phyloP scores from a whole-genome alignment of 2,113 vertebrate genomes.

The Scomber japonicus region DNA sequence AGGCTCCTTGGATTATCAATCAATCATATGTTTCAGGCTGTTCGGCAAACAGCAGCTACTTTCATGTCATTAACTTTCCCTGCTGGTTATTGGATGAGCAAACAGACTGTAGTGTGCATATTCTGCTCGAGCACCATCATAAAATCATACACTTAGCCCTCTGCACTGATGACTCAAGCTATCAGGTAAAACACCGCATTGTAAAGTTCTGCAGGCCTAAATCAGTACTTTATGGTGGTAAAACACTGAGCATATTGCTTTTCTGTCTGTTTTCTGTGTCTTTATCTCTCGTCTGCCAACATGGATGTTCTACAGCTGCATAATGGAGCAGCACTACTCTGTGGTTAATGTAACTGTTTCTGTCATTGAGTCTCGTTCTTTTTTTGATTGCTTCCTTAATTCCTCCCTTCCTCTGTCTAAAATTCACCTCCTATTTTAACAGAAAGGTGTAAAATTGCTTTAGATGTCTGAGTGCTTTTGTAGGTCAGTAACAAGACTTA shows the following conservation, averaged over 20 bases:
- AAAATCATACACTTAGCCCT: conserved; percentile 69
- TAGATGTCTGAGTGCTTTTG: too few relatives aligned
- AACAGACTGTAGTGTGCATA: conserved; percentile 72
- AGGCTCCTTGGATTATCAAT: conserved; percentile 69
- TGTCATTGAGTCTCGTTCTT: conserved; percentile 11
- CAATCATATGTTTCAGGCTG: conserved; percentile 66
- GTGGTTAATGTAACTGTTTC: not conserved
- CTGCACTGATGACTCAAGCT: conserved; percentile 60
- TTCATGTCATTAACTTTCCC: conserved; percentile 80
- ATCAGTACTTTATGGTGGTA: conserved; percentile 68
- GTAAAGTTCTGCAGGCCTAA: conserved; percentile 65
- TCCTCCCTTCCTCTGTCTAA: not conserved
- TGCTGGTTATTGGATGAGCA: conserved; percentile 79
- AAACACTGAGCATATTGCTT: conserved; percentile 44
- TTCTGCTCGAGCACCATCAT: conserved; percentile 72
- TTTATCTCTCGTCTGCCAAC: conserved; percentile 55
- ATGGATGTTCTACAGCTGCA: conserved; percentile 26
- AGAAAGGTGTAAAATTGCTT: not conserved
- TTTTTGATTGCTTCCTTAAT: not conserved
- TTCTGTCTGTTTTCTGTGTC: conserved; percentile 51
- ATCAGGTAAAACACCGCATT: conserved; percentile 64
- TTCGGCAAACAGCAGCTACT: conserved; percentile 77
- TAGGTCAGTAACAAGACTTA: not conserved
- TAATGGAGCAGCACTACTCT: conserved; percentile 13
- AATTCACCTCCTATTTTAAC: not conserved